Conservation (phyloP, 2,888 invertebrate genomes). For the Elysia crispata region DNA sequence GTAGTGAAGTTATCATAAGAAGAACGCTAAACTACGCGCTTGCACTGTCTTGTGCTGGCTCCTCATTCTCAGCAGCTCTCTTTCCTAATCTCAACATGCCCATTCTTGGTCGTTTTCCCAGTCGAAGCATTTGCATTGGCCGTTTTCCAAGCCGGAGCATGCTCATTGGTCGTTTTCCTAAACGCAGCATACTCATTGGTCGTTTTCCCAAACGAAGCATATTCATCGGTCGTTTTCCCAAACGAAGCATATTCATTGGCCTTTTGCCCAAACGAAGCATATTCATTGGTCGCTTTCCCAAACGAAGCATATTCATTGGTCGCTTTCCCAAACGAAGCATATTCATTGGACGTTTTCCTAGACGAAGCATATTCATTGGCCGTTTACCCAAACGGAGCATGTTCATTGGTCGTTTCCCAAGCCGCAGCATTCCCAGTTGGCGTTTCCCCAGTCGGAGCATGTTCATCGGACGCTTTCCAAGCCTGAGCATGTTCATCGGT, state of each 20-base stretch:
- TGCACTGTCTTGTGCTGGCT: too few species aligned
- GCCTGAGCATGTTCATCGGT: constrained; percentile 13
- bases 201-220: constrained; percentile 59
- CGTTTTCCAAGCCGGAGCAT: constrained; percentile 68
- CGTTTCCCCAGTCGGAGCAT: constrained; percentile 63
- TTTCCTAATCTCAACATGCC: too few species aligned
- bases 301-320: constrained; percentile 51
- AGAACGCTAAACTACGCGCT: too few species aligned
- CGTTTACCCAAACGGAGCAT: constrained; percentile 70
- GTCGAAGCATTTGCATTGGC: too few species aligned
- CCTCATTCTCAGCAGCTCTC: too few species aligned
- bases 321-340: constrained; percentile 67
- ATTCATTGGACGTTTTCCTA: constrained; percentile 64
- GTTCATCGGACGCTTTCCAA: constrained; percentile 61
- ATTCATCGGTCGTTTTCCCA: constrained; percentile 52
- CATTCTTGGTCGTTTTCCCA: too few species aligned
- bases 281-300: constrained; percentile 64
- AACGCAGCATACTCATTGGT: constrained; percentile 64
- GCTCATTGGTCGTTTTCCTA: constrained; percentile 65
- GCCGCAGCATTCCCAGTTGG: constrained; percentile 49
- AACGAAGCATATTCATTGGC: constrained; percentile 46
- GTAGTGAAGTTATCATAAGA: too few species aligned
- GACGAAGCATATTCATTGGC: constrained; percentile 65
- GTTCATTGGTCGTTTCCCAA: constrained; percentile 64
- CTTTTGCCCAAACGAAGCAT: constrained; percentile 60